Evolutionary conservation across 2,797 vertebrate species (phyloP).

Genomic region (Naso thynnoides): DNA sequence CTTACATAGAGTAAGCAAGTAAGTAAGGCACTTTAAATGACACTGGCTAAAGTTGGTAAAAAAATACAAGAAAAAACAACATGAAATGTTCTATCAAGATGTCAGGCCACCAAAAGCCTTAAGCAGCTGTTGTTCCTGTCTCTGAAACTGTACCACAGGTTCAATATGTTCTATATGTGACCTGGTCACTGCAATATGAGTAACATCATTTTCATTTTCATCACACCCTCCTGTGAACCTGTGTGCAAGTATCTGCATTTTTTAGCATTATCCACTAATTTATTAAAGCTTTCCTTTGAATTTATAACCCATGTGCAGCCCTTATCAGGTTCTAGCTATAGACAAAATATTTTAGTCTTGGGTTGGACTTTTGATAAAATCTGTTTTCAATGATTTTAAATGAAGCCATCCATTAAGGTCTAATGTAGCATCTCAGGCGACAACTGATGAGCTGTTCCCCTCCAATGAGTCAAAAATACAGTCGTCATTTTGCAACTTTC

Average conservation of each 20-base stretch:
- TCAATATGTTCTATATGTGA: background rate
- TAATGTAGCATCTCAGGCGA: background rate
- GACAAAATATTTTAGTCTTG: background rate
- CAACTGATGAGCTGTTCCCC: slow-evolving; percentile 17
- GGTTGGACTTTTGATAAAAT: background rate
- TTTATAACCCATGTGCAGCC: background rate
- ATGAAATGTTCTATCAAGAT: background rate
- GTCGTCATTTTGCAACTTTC: slow-evolving; percentile 15
- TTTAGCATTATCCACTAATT: background rate
- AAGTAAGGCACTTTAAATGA: background rate
- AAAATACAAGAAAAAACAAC: no score
- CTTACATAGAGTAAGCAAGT: no score
- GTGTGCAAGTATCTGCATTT: background rate
- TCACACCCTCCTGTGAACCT: background rate
- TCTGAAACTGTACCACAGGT: background rate
- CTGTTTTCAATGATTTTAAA: background rate
- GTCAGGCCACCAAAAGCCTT: background rate
- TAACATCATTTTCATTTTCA: background rate
- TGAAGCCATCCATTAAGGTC: background rate
- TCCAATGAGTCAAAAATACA: background rate
- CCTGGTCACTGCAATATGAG: background rate
- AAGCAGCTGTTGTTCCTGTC: background rate
- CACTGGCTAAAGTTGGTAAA: background rate
- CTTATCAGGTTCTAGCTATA: background rate
- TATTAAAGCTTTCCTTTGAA: background rate